These are phyloP conservation scores for Plemyria rubiginata DNA, from an alignment of 2,888 invertebrate genomes.

Conservation along the genomic window DNA sequence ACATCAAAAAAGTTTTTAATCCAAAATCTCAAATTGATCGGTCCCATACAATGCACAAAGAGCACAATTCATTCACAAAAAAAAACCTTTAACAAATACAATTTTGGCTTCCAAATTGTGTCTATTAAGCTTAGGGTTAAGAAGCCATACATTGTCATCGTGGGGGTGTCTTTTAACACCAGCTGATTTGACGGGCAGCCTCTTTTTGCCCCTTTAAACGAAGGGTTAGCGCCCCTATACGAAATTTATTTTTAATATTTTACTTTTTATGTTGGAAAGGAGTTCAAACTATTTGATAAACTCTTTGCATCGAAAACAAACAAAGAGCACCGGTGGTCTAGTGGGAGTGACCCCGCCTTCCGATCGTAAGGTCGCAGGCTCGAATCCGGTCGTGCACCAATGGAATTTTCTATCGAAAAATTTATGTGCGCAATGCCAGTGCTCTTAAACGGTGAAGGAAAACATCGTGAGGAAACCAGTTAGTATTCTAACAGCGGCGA, in stretches of 20 bases:
- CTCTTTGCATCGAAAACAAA: no score
- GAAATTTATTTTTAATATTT: conserved; percentile 30
- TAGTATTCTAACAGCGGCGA: no score
- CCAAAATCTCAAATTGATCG: conserved; percentile 48
- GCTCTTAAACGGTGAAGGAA: no score
- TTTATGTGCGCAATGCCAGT: no score
- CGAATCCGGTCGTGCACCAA: no score
- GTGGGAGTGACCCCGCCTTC: no score
- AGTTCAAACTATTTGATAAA: not conserved
- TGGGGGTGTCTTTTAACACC: conserved; percentile 80
- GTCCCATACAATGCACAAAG: conserved; percentile 47
- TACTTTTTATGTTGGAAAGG: not conserved
- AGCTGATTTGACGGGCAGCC: conserved; percentile 70
- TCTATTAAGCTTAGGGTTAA: conserved; percentile 77
- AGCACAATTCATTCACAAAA: conserved; percentile 62
- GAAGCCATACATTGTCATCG: conserved; percentile 77
- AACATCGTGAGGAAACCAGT: no score
- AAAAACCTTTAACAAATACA: conserved; percentile 70
- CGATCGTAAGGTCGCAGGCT: no score
- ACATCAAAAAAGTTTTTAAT: conserved; percentile 31
- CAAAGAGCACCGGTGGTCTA: no score
- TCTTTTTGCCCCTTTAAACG: conserved; percentile 60
- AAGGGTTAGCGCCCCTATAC: conserved; percentile 68
- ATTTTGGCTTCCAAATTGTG: conserved; percentile 75
- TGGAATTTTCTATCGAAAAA: no score